phyloP scores from a whole-genome alignment of 2,797 vertebrate genomes.

The Cryptoprocta ferox region DNA sequence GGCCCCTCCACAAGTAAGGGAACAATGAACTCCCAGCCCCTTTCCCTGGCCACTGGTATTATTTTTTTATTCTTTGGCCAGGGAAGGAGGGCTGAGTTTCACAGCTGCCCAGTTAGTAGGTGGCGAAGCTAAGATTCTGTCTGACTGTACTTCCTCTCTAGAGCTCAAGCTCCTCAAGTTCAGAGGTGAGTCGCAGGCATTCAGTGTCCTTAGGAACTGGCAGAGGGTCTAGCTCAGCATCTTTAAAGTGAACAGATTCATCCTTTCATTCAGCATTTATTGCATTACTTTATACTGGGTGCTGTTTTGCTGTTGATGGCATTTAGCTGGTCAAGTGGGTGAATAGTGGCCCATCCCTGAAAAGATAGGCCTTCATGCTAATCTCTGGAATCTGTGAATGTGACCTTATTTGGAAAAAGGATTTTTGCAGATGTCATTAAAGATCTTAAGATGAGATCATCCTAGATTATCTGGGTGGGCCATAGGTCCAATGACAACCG shows the following conservation, averaged over 20 bases:
- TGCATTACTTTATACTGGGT: background rate
- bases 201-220: background rate
- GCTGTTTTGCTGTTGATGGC: background rate
- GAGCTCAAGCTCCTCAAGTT: background rate
- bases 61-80: background rate
- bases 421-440: background rate
- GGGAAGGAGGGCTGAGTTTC: background rate
- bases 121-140: background rate
- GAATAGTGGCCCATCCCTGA: too few species aligned
- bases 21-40: rapidly evolving
- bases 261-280: background rate
- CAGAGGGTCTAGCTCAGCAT: background rate
- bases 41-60: background rate
- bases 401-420: background rate
- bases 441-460: background rate
- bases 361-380: background rate
- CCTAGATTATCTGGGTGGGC: background rate
- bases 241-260: background rate
- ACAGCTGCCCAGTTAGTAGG: background rate
- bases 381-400: background rate
- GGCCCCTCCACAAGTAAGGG: background rate
- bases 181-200: background rate
- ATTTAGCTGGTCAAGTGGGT: background rate
- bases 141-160: background rate
- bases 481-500: background rate